phyloP scores from a whole-genome alignment of 2,888 invertebrate genomes.

The Anticlea derivata region DNA sequence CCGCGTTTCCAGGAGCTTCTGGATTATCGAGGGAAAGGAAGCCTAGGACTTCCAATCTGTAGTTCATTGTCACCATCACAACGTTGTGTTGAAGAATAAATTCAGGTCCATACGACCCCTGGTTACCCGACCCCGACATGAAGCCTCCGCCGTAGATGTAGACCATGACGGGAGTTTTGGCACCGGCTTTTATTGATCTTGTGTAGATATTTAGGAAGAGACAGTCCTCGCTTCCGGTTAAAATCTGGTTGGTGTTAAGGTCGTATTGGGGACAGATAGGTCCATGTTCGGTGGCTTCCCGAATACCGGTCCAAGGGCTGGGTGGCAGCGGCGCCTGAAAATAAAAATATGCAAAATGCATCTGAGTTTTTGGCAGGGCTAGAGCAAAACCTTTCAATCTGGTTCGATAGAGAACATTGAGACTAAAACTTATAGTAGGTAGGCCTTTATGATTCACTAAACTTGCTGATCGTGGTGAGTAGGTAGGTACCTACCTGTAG shows the following conservation, averaged over 20 bases:
- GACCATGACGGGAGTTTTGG: conserved; percentile 61
- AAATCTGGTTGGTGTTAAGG: conserved; percentile 37
- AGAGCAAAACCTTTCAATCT: too few species aligned
- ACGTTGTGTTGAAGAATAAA: conserved; percentile 64
- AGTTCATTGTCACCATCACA: conserved; percentile 70
- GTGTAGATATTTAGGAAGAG: conserved; percentile 65
- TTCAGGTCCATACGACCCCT: conserved; percentile 60
- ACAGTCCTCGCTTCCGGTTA: conserved; percentile 63
- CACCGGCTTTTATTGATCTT: conserved; percentile 39
- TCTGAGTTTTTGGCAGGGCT: neutral
- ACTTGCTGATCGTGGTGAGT: too few species aligned
- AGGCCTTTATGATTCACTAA: too few species aligned
- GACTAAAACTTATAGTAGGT: too few species aligned
- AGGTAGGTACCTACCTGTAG: too few species aligned
- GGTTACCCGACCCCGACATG: conserved; percentile 61
- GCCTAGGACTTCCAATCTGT: conserved; percentile 58
- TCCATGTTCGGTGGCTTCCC: conserved; percentile 60
- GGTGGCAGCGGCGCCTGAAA: conserved; percentile 62
- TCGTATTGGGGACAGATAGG: conserved; percentile 64
- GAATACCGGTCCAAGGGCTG: conserved; percentile 55
- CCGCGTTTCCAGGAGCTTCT: conserved; percentile 68
- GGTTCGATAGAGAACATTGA: too few species aligned
- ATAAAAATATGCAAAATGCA: neutral
- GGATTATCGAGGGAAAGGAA: conserved; percentile 53
- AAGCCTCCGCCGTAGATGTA: conserved; percentile 72